phyloP scores from a whole-genome alignment of 2,888 invertebrate genomes.

The Chesias legatella region DNA sequence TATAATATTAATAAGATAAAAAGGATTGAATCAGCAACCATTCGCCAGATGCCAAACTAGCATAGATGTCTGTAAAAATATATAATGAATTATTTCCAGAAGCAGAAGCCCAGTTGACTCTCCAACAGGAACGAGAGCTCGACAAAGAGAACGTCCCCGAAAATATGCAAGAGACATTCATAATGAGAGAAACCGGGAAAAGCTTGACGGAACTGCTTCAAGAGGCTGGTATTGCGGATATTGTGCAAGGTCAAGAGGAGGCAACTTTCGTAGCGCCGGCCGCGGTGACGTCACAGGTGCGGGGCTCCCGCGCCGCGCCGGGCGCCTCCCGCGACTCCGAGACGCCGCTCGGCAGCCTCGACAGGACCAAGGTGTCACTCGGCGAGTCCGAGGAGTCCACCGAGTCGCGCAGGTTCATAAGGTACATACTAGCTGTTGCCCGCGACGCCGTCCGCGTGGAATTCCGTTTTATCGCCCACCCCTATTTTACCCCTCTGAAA shows the following conservation, averaged over 20 bases:
- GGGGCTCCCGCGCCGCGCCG: no score
- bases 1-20: no score
- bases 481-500: no score
- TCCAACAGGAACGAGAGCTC: constrained; percentile 27
- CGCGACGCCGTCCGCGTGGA: no score
- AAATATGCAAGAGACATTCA: constrained; percentile 28
- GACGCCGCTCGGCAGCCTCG: constrained; percentile 62
- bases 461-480: no score
- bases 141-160: constrained; percentile 56
- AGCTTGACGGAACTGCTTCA: constrained; percentile 47
- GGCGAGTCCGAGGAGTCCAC: constrained; percentile 62
- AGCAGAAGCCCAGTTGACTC: constrained; percentile 23
- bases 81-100: constrained; percentile 27
- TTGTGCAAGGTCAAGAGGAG: no score
- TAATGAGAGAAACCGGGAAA: constrained; percentile 29
- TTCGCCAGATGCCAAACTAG: no score
- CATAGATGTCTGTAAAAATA: no score
- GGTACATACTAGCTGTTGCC: constrained; percentile 33
- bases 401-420: constrained; percentile 54
- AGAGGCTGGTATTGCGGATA: constrained; percentile 51
- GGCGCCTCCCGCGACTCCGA: no score
- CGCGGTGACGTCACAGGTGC: no score
- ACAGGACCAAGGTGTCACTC: constrained; percentile 66
- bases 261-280: no score
- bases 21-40: no score